Conservation (phyloP, 2,888 invertebrate species). For the Metopia argyrocephala region DNA sequence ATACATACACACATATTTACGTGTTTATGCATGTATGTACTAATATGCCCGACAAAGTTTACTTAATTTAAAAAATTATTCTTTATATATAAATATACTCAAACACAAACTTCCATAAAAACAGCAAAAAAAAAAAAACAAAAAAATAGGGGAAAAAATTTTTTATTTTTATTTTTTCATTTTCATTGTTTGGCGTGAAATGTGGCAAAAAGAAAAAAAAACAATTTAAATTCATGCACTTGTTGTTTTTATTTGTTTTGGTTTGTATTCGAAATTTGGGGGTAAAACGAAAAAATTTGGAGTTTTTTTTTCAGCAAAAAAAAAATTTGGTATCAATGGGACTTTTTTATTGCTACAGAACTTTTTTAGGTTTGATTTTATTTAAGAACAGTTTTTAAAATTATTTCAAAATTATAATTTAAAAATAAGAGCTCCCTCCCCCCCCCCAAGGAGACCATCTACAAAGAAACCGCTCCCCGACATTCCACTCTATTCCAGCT, state of each 20-base stretch:
- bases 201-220: constrained; percentile 17
- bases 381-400: too few species aligned
- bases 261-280: constrained; percentile 25
- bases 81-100: constrained; percentile 6
- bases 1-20: not conserved
- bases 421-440: too few species aligned
- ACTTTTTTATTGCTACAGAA: too few species aligned
- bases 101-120: not conserved
- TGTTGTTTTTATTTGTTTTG: constrained; percentile 23
- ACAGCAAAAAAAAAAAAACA: not conserved
- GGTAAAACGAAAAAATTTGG: not conserved
- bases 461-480: too few species aligned
- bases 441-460: too few species aligned
- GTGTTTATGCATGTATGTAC: not conserved
- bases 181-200: constrained; percentile 42
- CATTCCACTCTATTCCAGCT: too few species aligned
- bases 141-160: constrained; percentile 15
- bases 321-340: not conserved
- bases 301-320: not conserved
- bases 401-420: too few species aligned
- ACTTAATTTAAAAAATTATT: constrained; percentile 48
- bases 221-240: constrained; percentile 45
- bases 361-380: too few species aligned
- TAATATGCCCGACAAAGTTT: constrained; percentile 40
- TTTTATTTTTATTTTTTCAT: constrained; percentile 7